phyloP scores from a whole-genome alignment of 2,113 vertebrate species.

The Neopipo cinnamomea region DNA sequence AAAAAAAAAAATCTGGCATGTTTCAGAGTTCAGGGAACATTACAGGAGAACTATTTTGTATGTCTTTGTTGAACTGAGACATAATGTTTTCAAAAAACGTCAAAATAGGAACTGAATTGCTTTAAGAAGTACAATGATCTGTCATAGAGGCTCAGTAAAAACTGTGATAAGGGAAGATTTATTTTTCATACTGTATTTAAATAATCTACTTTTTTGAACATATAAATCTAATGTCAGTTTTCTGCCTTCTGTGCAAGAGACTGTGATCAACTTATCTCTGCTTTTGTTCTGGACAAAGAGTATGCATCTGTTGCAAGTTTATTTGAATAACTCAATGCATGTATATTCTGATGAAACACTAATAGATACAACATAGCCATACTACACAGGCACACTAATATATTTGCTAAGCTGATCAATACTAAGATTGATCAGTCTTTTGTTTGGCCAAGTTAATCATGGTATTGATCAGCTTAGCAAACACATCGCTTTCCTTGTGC shows the following conservation, averaged over 20 bases:
- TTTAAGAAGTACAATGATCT: background rate
- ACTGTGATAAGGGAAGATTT: background rate
- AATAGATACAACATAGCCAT: slow-evolving; percentile 17
- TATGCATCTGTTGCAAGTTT: slow-evolving; percentile 14
- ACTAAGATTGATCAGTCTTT: slow-evolving; percentile 74
- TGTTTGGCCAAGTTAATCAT: slow-evolving; percentile 67
- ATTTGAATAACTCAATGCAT: slow-evolving; percentile 34
- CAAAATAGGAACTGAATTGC: background rate
- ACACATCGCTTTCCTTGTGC: slow-evolving; percentile 14
- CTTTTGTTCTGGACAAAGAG: background rate
- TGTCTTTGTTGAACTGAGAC: background rate
- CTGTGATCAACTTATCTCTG: slow-evolving; percentile 13
- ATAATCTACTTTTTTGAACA: background rate
- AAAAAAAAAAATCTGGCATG: background rate
- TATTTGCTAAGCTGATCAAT: slow-evolving; percentile 71
- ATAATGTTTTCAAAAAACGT: background rate
- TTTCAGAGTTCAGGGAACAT: background rate
- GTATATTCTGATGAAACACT: slow-evolving; percentile 25
- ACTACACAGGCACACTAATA: slow-evolving; percentile 47
- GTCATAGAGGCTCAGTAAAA: background rate
- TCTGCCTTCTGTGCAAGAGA: background rate
- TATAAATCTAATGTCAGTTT: slow-evolving; percentile 25
- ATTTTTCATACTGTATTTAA: slow-evolving; percentile 29
- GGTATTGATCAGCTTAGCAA: slow-evolving; percentile 73
- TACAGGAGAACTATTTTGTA: background rate